These are phyloP conservation scores for Andrena praecox DNA, from an alignment of 2,888 invertebrate genomes.

Conservation along the genomic window DNA sequence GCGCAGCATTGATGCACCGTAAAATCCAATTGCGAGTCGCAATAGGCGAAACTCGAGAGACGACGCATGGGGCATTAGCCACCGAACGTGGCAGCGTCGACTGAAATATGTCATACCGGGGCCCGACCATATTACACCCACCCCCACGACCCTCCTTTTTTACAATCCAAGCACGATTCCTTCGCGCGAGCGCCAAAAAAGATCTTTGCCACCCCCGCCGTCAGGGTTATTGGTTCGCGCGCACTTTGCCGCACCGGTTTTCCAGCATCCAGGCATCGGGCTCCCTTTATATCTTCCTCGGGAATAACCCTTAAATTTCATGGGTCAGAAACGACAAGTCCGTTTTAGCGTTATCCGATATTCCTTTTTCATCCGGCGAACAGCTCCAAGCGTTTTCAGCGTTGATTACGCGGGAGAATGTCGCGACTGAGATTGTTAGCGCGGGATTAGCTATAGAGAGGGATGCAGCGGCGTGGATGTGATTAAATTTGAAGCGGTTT, in stretches of 20 bases:
- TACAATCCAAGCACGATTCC: conserved; percentile 11
- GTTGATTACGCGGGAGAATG: not conserved
- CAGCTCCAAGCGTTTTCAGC: not conserved
- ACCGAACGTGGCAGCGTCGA: not conserved
- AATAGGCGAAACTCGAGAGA: conserved; percentile 38
- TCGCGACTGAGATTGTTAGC: conserved; percentile 3
- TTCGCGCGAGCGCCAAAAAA: conserved; percentile 7
- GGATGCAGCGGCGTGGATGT: not conserved
- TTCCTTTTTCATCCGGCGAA: conserved; percentile 11
- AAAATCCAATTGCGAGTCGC: conserved; percentile 62
- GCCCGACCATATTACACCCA: not conserved
- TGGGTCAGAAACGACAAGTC: conserved; percentile 11
- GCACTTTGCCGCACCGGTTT: conserved; percentile 14
- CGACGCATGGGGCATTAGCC: conserved; percentile 40
- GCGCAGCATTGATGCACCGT: conserved; percentile 52
- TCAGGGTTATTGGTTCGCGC: conserved; percentile 23
- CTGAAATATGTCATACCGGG: conserved; percentile 39
- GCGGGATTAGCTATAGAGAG: not conserved
- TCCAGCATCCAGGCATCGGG: conserved; percentile 17
- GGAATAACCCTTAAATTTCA: conserved; percentile 34
- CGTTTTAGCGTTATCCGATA: conserved; percentile 28
- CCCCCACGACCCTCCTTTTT: not conserved
- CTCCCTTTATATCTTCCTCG: conserved; percentile 20
- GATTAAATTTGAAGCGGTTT: no score
- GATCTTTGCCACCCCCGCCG: not conserved